Evolutionary conservation across 2,888 invertebrate species (phyloP).

Genomic region (Acanthacorydalis orientalis): DNA sequence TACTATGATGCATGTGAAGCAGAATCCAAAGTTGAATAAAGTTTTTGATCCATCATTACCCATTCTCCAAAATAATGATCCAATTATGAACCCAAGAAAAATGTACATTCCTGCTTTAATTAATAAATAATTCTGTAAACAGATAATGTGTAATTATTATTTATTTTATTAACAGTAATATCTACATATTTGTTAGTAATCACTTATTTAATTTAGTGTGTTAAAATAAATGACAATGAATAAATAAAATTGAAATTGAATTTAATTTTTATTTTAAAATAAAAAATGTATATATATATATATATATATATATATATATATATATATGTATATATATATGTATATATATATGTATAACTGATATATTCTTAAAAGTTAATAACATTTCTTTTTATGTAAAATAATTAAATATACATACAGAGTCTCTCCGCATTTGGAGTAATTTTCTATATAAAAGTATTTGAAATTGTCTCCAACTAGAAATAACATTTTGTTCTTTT

Average conservation of each 20-base stretch:
- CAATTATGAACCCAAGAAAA: slow-evolving; percentile 50
- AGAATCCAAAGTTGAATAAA: slow-evolving; percentile 70
- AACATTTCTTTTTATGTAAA: not conserved
- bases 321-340: too few species aligned
- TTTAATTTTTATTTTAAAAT: too few species aligned
- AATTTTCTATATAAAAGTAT: slow-evolving; percentile 52
- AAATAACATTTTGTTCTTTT: slow-evolving; percentile 18
- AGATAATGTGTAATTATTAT: slow-evolving; percentile 8
- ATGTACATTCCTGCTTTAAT: slow-evolving; percentile 51
- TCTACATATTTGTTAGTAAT: too few species aligned
- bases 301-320: too few species aligned
- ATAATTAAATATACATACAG: too few species aligned
- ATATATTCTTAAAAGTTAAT: not conserved
- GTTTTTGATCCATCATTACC: slow-evolving; percentile 70
- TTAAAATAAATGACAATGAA: too few species aligned
- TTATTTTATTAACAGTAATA: too few species aligned
- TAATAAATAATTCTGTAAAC: slow-evolving; percentile 47
- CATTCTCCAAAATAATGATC: slow-evolving; percentile 50
- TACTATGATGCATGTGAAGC: slow-evolving; percentile 60
- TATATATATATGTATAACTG: not conserved
- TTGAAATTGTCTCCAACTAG: slow-evolving; percentile 48
- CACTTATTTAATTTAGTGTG: too few species aligned
- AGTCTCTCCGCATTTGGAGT: slow-evolving; percentile 58
- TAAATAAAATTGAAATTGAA: too few species aligned
- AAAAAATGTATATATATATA: too few species aligned